Percentiles rank a stretch among this genome's conserved stretches.
These are phyloP conservation scores for Drosophila asahinai DNA, from an alignment of 1,140 invertebrate genomes.

Conservation along the genomic window DNA sequence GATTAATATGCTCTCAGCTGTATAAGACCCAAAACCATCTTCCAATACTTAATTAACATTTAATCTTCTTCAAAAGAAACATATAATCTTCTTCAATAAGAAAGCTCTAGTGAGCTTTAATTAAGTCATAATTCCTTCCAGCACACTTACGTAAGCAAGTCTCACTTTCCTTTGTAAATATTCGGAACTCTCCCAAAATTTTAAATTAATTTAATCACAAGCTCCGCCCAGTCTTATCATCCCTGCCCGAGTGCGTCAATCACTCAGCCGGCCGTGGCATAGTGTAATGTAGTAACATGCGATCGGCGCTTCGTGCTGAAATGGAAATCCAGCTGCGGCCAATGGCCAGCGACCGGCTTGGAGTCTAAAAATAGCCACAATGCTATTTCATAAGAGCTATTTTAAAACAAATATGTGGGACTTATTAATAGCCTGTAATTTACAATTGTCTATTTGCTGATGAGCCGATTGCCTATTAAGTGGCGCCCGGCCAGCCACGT, in stretches of 20 bases:
- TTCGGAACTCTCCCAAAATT: neutral
- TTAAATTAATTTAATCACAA: neutral
- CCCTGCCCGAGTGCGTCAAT: neutral
- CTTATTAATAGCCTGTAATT: conserved; percentile 70
- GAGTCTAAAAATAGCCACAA: conserved; percentile 60
- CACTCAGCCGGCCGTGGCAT: conserved; percentile 1
- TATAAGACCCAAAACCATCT: neutral
- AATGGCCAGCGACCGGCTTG: conserved; percentile 58
- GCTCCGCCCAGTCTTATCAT: neutral
- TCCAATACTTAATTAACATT: neutral
- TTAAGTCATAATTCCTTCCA: neutral
- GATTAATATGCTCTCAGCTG: too few species aligned
- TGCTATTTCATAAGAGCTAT: conserved; percentile 74
- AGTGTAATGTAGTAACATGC: conserved; percentile 31
- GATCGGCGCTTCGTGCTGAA: conserved; percentile 21
- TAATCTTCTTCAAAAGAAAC: too few species aligned
- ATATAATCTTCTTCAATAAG: too few species aligned
- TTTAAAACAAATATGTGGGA: conserved; percentile 68
- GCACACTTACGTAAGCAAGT: too few species aligned
- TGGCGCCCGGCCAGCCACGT: conserved; percentile 71
- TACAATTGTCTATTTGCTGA: conserved; percentile 67
- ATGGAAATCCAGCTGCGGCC: conserved; percentile 30
- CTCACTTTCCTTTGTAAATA: neutral
- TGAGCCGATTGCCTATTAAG: conserved; percentile 70
- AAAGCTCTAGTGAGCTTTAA: too few species aligned